phyloP scores from a whole-genome alignment of 2,888 invertebrate species.

The Bellardia pandia region DNA sequence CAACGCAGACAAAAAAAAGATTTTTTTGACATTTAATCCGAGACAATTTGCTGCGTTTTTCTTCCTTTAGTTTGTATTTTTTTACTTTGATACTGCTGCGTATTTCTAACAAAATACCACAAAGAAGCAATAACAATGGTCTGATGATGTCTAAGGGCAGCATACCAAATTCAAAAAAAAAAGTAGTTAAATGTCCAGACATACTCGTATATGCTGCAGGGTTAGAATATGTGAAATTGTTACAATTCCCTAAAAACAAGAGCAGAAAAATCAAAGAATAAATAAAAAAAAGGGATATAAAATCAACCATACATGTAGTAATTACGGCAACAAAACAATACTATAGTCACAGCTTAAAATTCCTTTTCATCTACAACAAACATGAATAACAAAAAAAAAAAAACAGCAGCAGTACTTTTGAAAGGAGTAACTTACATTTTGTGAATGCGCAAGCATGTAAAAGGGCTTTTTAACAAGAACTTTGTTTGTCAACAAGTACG shows the following conservation, averaged over 20 bases:
- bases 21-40: constrained; percentile 70
- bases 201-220: constrained; percentile 69
- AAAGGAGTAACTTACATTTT: neutral
- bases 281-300: constrained; percentile 20
- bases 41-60: constrained; percentile 60
- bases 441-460: too few species aligned
- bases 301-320: constrained; percentile 55
- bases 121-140: constrained; percentile 73
- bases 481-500: too few species aligned
- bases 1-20: constrained; percentile 28
- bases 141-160: constrained; percentile 62
- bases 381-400: constrained; percentile 1
- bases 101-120: constrained; percentile 68
- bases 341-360: constrained; percentile 19
- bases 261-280: constrained; percentile 38
- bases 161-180: constrained; percentile 28
- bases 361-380: constrained; percentile 51
- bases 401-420: neutral
- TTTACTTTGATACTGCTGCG: constrained; percentile 36
- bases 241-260: constrained; percentile 33
- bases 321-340: constrained; percentile 56
- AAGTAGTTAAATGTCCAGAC: constrained; percentile 65
- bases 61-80: neutral
- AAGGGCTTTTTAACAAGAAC: too few species aligned
- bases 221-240: constrained; percentile 67